Evolutionary conservation across 1,140 invertebrate species (phyloP).

Genomic region (Neodiprion fabricii): DNA sequence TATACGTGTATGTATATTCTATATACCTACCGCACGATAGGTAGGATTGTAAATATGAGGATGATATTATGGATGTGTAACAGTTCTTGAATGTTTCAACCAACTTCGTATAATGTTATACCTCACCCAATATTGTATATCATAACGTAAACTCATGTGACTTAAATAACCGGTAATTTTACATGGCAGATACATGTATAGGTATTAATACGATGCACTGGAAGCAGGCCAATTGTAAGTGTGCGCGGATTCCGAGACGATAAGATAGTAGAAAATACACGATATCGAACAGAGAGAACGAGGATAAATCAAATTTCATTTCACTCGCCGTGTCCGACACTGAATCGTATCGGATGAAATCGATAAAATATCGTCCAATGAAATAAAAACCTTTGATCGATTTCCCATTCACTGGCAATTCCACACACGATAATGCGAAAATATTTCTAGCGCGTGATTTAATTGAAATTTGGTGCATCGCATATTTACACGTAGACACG

Average conservation of each 20-base stretch:
- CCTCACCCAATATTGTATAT: not conserved
- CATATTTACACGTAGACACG: not conserved
- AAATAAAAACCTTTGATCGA: too few species aligned
- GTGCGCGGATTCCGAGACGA: too few species aligned
- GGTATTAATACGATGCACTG: not conserved
- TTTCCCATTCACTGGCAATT: too few species aligned
- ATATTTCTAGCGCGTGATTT: too few species aligned
- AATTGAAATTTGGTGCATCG: not conserved
- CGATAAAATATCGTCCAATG: not conserved
- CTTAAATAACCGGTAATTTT: conserved; percentile 8
- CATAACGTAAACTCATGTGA: conserved; percentile 5
- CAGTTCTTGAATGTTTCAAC: not conserved
- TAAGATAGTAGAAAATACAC: not conserved
- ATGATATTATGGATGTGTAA: not conserved
- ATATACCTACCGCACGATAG: conserved; percentile 3
- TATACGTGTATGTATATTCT: conserved; percentile 9
- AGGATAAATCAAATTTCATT: not conserved
- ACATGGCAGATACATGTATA: not conserved
- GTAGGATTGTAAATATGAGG: conserved; percentile 2
- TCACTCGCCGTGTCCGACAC: not conserved
- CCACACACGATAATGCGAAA: too few species aligned
- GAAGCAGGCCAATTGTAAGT: not conserved
- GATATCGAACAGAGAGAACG: not conserved
- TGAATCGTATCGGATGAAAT: not conserved
- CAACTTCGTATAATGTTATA: not conserved